phyloP scores from a whole-genome alignment of 2,113 vertebrate genomes.

The Rynchops niger region DNA sequence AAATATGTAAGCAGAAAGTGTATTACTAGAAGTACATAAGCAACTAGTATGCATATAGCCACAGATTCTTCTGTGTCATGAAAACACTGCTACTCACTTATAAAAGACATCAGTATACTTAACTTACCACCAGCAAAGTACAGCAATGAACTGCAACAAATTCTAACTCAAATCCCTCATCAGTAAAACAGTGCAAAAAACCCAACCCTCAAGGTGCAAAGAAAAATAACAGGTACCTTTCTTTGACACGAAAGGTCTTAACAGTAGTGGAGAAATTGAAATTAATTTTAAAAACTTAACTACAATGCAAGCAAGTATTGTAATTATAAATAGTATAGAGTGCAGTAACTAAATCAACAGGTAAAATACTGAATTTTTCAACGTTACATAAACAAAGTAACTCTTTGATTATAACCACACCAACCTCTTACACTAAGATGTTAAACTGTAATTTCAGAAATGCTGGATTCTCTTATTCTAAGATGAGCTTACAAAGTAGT shows the following conservation, averaged over 20 bases:
- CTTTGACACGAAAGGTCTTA: background rate
- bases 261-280: background rate
- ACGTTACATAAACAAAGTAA: background rate
- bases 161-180: background rate
- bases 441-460: conserved; percentile 22
- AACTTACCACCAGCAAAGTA: background rate
- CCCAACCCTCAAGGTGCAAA: background rate
- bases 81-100: background rate
- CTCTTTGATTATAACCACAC: background rate
- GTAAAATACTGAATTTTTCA: background rate
- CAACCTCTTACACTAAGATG: background rate
- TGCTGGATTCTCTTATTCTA: conserved; percentile 30
- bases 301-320: background rate
- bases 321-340: background rate
- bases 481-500: conserved; percentile 46
- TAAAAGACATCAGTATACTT: background rate
- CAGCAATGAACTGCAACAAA: background rate
- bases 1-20: background rate
- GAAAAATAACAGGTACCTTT: background rate
- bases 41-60: background rate
- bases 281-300: background rate
- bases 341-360: background rate
- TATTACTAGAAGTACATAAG: background rate
- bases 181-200: background rate
- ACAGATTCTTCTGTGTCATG: background rate